Percentiles rank a stretch among this genome's conserved stretches.
phyloP scores from a whole-genome alignment of 2,888 invertebrate genomes.

The Branchellion lobata region DNA sequence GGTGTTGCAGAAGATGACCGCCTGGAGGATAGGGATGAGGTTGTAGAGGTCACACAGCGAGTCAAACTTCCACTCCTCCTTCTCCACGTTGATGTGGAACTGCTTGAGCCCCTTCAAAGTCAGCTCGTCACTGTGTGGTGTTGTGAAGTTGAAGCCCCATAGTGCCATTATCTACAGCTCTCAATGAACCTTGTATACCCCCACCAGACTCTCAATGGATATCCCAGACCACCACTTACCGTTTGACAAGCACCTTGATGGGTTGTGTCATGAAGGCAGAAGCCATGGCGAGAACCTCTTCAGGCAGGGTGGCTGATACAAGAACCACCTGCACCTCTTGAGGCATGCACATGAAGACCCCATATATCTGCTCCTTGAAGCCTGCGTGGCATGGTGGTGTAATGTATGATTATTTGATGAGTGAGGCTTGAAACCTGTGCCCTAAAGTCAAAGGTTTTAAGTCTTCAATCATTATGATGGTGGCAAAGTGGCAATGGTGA shows the following conservation, averaged over 20 bases:
- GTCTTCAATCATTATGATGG: too few species aligned
- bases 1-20: slow-evolving; percentile 98
- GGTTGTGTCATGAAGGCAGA: slow-evolving; percentile 99
- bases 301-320: slow-evolving; percentile 95
- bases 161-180: too few species aligned
- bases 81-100: slow-evolving; percentile 97
- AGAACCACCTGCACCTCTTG: slow-evolving; percentile 94
- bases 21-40: slow-evolving; percentile 96
- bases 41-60: slow-evolving; percentile 97
- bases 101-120: slow-evolving; percentile 99
- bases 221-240: slow-evolving; percentile 69
- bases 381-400: too few species aligned
- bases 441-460: too few species aligned
- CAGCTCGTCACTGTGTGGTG: slow-evolving; percentile 85
- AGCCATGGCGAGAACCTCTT: slow-evolving; percentile 99
- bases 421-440: background rate
- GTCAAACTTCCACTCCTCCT: slow-evolving; percentile 99
- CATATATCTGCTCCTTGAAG: slow-evolving; percentile 98
- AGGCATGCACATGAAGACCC: slow-evolving; percentile 94
- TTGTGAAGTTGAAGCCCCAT: too few species aligned
- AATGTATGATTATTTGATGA: too few species aligned
- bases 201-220: background rate
- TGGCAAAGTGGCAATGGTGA: too few species aligned
- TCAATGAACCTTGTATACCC: background rate
- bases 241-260: slow-evolving; percentile 96